Evolutionary conservation across 2,113 vertebrate genomes (phyloP).

Genomic region (Lepus timidus): DNA sequence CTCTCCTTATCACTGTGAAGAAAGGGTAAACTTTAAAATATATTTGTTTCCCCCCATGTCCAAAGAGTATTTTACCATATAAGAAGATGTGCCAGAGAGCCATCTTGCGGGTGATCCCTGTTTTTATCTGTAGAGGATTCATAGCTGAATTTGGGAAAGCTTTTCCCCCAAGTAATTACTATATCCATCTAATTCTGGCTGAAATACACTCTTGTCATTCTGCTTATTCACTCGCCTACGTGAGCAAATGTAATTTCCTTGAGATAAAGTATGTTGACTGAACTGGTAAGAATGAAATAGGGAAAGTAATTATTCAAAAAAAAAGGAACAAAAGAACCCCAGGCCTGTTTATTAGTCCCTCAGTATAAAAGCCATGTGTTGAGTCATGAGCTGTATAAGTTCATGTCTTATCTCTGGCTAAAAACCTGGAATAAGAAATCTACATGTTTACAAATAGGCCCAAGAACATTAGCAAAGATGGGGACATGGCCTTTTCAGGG

Average conservation of each 20-base stretch:
- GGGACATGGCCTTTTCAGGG: neutral
- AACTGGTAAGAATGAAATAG: constrained; percentile 74
- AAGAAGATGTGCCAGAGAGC: neutral
- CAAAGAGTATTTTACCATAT: neutral
- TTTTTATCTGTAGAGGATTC: constrained; percentile 52
- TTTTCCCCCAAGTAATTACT: constrained; percentile 49
- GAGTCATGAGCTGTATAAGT: neutral
- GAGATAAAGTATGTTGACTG: constrained; percentile 70
- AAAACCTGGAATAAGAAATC: neutral
- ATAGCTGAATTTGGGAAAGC: neutral
- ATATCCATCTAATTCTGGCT: constrained; percentile 61
- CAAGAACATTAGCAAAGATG: neutral
- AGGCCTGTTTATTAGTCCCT: constrained; percentile 48
- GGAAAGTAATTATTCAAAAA: constrained; percentile 72
- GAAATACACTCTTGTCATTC: constrained; percentile 71
- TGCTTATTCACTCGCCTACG: constrained; percentile 74
- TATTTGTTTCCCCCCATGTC: neutral
- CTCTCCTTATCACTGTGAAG: neutral
- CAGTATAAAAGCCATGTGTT: neutral
- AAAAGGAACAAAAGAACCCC: constrained; percentile 67
- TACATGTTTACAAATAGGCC: neutral
- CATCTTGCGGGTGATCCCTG: neutral
- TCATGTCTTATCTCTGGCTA: neutral
- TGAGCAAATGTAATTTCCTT: constrained; percentile 79
- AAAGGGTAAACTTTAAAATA: constrained; percentile 39